phyloP scores from a whole-genome alignment of 2,888 invertebrate genomes.

The Odontocolon sp. region DNA sequence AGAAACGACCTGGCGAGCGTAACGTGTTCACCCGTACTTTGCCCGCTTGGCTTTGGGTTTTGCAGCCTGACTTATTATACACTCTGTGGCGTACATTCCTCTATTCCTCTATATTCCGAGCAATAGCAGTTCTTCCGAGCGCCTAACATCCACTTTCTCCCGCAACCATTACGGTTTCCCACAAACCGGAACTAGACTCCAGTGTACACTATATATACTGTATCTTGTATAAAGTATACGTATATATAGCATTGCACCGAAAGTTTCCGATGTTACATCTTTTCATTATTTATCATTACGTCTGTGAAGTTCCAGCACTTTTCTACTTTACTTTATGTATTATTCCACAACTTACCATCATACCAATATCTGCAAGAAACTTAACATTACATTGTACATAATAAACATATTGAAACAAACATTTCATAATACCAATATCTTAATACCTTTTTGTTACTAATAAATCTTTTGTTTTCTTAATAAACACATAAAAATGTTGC shows the following conservation, averaged over 20 bases:
- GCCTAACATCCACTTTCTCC: slow-evolving; percentile 14
- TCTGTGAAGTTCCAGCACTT: too few species aligned
- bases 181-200: background rate
- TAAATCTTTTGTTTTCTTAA: too few species aligned
- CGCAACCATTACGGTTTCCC: slow-evolving; percentile 21
- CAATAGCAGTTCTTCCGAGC: slow-evolving; percentile 14
- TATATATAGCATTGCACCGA: slow-evolving; percentile 1
- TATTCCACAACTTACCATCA: too few species aligned
- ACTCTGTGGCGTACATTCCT: slow-evolving; percentile 14
- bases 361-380: too few species aligned
- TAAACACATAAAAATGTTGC: too few species aligned
- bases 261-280: slow-evolving; percentile 19
- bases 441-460: too few species aligned
- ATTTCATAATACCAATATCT: too few species aligned
- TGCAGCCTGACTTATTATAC: slow-evolving; percentile 35
- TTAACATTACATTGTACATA: too few species aligned
- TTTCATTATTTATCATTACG: slow-evolving; percentile 26
- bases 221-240: slow-evolving; percentile 1
- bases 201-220: background rate
- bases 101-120: slow-evolving; percentile 9
- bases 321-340: too few species aligned
- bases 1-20: slow-evolving; percentile 12
- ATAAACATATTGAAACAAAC: too few species aligned
- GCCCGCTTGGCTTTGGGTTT: slow-evolving; percentile 11
- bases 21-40: slow-evolving; percentile 31